Base-by-base conservation (phyloP, 2,113 vertebrate genomes). In the Gobiocypris rarus region DNA sequence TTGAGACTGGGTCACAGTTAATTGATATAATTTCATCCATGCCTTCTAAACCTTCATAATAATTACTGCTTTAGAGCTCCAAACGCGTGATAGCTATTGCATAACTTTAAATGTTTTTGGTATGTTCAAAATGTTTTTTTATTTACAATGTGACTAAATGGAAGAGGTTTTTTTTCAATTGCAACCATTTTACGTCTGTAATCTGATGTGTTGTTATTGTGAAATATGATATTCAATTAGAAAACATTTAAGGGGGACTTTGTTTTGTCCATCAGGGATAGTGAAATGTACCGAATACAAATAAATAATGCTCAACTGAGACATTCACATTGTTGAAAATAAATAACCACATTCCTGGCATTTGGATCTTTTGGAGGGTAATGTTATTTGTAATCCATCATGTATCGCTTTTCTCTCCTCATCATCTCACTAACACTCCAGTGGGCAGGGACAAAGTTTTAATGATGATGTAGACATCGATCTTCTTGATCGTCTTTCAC, bases 11-110 rank as follows among this genome's bases (percentile, higher is more conserved):
- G 56, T 65, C 76, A 65, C 3, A 28, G 58, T 8, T 41, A 59
- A 77, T 77, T 10, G 58, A 59, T 77, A 14, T 63, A 17, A 80
- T 80, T 80, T 56, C 54, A 77, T 6, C 31, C 54, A 14, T 28
- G 1, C 14, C 41, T 65, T 22, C 41, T 19, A 22, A 48, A 65
- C 24, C 15, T 80, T 28, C 17, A 22, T 3, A 31, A 65, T 65
- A 48, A 50, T 80, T 65, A 48, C 15, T 80, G n/a, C 58, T 31
- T 65, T 50, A 63, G 59, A 4, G 59, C 26, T 65, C 5, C 1
- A 8, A 52, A 38, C 1, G 43, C 8, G 1, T 52, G 4, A 50
- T 75, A 8, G 24, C 13, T 52, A 48, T 52, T 74, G 13, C 43
- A 24, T 50, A 52, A 52, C 24, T 7, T 15, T 9, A 50, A 28